These are phyloP conservation scores for Anser cygnoides DNA, from an alignment of 2,113 vertebrate genomes.

Conservation along the genomic window DNA sequence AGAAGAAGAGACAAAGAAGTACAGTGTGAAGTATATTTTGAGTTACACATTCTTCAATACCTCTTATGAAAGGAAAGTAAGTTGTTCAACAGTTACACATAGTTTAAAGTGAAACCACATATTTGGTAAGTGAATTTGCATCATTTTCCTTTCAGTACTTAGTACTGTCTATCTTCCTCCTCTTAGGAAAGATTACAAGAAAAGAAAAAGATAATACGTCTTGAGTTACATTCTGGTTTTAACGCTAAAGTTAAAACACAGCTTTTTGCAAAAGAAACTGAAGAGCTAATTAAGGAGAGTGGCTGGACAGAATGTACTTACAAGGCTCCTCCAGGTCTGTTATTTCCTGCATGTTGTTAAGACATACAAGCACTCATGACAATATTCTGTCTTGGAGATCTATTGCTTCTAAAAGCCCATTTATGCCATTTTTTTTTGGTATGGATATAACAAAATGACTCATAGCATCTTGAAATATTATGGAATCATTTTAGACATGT, in stretches of 20 bases:
- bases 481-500: background rate
- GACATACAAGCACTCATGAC: accelerated
- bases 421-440: background rate
- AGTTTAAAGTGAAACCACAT: background rate
- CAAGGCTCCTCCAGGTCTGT: slow-evolving; percentile 57
- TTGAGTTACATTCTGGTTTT: slow-evolving; percentile 52
- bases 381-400: background rate
- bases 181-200: slow-evolving; percentile 36
- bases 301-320: slow-evolving; percentile 57
- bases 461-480: background rate
- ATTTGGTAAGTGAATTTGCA: background rate
- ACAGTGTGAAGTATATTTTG: slow-evolving; percentile 58
- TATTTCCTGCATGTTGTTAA: background rate
- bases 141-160: background rate
- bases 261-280: slow-evolving; percentile 35
- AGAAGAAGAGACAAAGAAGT: slow-evolving; percentile 41
- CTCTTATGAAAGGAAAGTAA: slow-evolving; percentile 25
- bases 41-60: slow-evolving; percentile 56
- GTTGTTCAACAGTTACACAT: background rate
- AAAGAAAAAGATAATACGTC: slow-evolving; percentile 39
- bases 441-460: background rate
- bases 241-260: slow-evolving; percentile 63
- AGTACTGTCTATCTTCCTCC: background rate
- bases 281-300: slow-evolving; percentile 18
- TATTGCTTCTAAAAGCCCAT: background rate